phyloP scores from a whole-genome alignment of 2,888 invertebrate species.

The Oasisia sp. region DNA sequence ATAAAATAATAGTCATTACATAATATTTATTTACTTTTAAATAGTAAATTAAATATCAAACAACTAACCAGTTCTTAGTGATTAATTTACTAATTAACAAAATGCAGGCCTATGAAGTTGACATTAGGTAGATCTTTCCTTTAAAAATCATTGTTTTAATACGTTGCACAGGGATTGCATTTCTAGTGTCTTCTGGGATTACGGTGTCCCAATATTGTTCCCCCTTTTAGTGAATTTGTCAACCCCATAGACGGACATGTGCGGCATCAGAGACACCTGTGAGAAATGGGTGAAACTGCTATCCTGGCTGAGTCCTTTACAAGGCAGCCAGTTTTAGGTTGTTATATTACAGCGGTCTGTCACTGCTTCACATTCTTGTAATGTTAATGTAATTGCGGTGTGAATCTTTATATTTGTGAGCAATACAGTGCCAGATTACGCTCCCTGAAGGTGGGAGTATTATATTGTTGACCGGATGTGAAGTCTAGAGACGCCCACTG shows the following conservation, averaged over 20 bases:
- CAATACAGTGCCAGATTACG: background rate
- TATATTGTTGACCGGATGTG: background rate
- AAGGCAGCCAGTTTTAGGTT: background rate
- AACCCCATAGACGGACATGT: background rate
- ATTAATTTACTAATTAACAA: too few relatives aligned
- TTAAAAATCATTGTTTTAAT: too few relatives aligned
- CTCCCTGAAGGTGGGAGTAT: background rate
- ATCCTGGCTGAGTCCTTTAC: background rate
- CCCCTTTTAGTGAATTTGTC: background rate
- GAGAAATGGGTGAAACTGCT: background rate
- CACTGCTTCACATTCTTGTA: background rate
- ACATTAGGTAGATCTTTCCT: too few relatives aligned
- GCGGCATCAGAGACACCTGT: background rate
- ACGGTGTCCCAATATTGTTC: too few relatives aligned
- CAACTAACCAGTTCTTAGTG: too few relatives aligned
- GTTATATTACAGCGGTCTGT: background rate
- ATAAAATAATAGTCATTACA: too few relatives aligned
- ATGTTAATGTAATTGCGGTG: background rate
- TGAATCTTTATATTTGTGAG: background rate
- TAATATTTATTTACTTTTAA: too few relatives aligned
- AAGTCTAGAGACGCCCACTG: background rate
- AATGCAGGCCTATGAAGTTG: too few relatives aligned
- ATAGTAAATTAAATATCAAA: too few relatives aligned
- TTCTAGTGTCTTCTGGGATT: too few relatives aligned
- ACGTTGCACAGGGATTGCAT: too few relatives aligned